A percentile compares a stretch with the other conserved stretches of the same genome.
phyloP scores from a whole-genome alignment of 2,888 invertebrate species.

The Hemithea aestivaria region DNA sequence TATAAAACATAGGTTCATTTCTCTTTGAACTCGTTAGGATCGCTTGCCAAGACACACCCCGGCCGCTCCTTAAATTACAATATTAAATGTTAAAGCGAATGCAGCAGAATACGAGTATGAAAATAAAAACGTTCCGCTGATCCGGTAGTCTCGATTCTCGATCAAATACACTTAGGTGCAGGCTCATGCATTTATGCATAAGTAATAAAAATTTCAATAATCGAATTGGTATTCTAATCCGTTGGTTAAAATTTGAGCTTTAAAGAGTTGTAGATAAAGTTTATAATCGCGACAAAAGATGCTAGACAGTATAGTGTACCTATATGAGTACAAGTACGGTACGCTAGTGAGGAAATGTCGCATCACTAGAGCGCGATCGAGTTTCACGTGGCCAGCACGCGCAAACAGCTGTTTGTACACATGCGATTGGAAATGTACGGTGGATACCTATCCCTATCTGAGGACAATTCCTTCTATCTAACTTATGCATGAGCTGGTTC shows the following conservation, averaged over 20 bases:
- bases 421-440: constrained; percentile 38
- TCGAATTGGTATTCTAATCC: constrained; percentile 16
- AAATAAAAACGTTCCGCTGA: constrained; percentile 7
- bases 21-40: constrained; percentile 17
- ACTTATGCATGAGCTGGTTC: neutral
- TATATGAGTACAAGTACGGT: constrained; percentile 29
- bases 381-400: constrained; percentile 54
- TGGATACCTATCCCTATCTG: constrained; percentile 32
- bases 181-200: constrained; percentile 15
- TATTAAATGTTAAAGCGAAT: constrained; percentile 1
- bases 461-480: constrained; percentile 3
- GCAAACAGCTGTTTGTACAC: constrained; percentile 51
- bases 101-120: constrained; percentile 1
- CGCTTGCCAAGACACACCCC: constrained; percentile 19
- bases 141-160: constrained; percentile 11
- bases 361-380: constrained; percentile 39
- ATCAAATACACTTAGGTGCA: constrained; percentile 11
- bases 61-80: constrained; percentile 3
- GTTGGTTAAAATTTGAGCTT: constrained; percentile 20
- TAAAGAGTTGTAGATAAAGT: no score
- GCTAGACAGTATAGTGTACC: no score
- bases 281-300: no score
- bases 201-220: constrained; percentile 18
- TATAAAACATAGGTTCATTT: constrained; percentile 19
- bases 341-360: constrained; percentile 20